These are phyloP conservation scores for Caretta caretta DNA, from an alignment of 2,113 vertebrate species.

Conservation along the genomic window DNA sequence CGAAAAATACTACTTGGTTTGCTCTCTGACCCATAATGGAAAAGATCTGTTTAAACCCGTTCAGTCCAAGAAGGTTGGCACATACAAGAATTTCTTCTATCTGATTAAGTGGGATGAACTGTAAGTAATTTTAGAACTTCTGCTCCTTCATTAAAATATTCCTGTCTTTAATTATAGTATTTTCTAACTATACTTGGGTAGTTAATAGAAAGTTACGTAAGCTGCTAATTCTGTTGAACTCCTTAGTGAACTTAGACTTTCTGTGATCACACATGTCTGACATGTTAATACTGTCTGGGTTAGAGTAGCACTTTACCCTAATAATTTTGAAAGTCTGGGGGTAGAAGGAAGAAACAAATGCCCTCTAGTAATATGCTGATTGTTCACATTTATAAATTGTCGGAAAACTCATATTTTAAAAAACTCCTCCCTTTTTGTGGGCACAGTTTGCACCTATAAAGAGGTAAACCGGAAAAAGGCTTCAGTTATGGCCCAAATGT, in stretches of 20 bases:
- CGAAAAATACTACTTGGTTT: slow-evolving; percentile 97
- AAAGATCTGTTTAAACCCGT: slow-evolving; percentile 96
- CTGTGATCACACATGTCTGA: background rate
- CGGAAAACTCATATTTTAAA: background rate
- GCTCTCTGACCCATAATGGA: slow-evolving; percentile 94
- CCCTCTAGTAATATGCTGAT: background rate
- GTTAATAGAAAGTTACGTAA: background rate
- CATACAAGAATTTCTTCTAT: slow-evolving; percentile 97
- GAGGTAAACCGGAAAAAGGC: background rate
- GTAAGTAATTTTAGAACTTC: slow-evolving; percentile 82
- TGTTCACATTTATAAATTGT: background rate
- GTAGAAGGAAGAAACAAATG: background rate
- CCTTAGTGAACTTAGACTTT: background rate
- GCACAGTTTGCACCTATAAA: background rate
- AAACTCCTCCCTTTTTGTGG: background rate
- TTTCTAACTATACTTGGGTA: background rate
- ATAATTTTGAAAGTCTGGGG: background rate
- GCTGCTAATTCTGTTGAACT: background rate
- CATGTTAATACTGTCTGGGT: background rate
- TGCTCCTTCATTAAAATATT: background rate
- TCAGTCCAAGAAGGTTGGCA: slow-evolving; percentile 97
- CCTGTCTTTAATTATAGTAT: background rate
- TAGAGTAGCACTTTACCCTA: background rate
- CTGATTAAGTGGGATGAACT: slow-evolving; percentile 98
- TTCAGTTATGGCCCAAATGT: background rate